phyloP scores from a whole-genome alignment of 1,140 invertebrate species.

The Orius laevigatus region DNA sequence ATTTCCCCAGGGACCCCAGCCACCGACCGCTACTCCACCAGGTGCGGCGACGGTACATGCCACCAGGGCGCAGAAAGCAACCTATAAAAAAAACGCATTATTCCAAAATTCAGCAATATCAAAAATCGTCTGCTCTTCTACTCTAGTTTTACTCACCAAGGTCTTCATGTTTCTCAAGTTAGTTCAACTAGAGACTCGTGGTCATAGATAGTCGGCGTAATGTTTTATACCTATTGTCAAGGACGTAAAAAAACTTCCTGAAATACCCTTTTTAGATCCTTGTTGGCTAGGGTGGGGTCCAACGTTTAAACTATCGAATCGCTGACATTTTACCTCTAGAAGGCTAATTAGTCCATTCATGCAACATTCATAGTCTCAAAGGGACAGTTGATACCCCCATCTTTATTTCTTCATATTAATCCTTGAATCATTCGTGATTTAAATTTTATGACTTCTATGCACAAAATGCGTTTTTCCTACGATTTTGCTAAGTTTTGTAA shows the following conservation, averaged over 20 bases:
- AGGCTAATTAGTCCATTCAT: too few relatives aligned
- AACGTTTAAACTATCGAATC: too few relatives aligned
- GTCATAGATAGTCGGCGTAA: not conserved
- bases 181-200: not conserved
- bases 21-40: conserved; percentile 2
- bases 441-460: too few relatives aligned
- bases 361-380: too few relatives aligned
- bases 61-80: conserved; percentile 23
- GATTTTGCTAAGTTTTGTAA: too few relatives aligned
- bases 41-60: conserved; percentile 21
- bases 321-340: too few relatives aligned
- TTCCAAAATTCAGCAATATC: conserved; percentile 2
- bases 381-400: too few relatives aligned
- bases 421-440: too few relatives aligned
- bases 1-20: not conserved
- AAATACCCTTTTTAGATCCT: too few relatives aligned
- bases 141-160: conserved; percentile 17
- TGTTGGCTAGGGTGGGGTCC: not conserved
- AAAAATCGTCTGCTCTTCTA: too few relatives aligned
- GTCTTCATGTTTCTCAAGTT: conserved; percentile 18
- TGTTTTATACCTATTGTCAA: conserved; percentile 1
- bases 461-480: too few relatives aligned
- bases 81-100: conserved; percentile 20
- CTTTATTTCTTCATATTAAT: too few relatives aligned
- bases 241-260: not conserved